phyloP scores from a whole-genome alignment of 2,113 vertebrate genomes.

The Ptilorrhoa leucosticta region DNA sequence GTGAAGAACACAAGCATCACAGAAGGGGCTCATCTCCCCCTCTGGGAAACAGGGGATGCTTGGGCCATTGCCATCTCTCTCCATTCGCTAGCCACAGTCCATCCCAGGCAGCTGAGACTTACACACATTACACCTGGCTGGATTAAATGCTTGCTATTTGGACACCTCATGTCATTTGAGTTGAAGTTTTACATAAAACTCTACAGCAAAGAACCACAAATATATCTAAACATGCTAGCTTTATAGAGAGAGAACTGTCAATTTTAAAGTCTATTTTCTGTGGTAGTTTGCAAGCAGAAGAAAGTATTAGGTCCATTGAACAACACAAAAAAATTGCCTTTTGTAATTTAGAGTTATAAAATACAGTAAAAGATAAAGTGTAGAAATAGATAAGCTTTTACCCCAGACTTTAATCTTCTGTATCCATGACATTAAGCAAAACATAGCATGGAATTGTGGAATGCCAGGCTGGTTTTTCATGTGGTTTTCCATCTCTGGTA shows the following conservation, averaged over 20 bases:
- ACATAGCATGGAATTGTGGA: not conserved
- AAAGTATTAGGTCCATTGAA: not conserved
- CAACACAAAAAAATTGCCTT: not conserved
- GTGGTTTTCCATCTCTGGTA: not conserved
- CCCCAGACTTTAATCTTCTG: not conserved
- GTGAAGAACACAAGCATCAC: not conserved
- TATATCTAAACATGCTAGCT: not conserved
- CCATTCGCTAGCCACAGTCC: not conserved
- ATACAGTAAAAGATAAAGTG: not conserved
- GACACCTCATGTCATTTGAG: not conserved
- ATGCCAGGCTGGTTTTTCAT: not conserved
- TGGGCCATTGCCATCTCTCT: not conserved
- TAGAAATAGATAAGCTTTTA: not conserved
- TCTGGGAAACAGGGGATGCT: fast-evolving
- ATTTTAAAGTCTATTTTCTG: not conserved
- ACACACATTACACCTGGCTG: not conserved
- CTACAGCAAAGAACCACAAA: not conserved
- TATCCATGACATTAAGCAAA: not conserved
- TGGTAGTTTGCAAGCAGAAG: not conserved
- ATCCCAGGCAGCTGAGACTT: not conserved
- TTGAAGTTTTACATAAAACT: not conserved
- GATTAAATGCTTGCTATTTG: not conserved
- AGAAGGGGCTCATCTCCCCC: not conserved
- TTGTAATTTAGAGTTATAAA: not conserved
- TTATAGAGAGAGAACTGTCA: not conserved